A percentile compares a stretch with the other conserved stretches of the same genome.
Conservation (phyloP, 2,888 invertebrate species). For the Hirudinaria manillensis region DNA sequence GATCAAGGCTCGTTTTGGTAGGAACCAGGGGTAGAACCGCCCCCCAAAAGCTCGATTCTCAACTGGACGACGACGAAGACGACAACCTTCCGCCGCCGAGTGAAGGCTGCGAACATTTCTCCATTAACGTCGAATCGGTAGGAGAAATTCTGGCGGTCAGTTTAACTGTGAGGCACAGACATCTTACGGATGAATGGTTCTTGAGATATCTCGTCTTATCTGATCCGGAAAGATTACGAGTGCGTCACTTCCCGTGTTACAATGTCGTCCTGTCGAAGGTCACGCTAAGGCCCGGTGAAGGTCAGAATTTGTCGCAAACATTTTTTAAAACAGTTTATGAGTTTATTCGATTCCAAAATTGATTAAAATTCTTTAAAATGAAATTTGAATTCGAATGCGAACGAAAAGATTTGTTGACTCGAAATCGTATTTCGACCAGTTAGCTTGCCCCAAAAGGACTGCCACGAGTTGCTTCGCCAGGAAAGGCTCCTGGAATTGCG, state of each 20-base stretch:
- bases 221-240: constrained; percentile 30
- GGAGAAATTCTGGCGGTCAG: constrained; percentile 39
- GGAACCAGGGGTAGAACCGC: constrained; percentile 38
- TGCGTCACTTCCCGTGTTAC: constrained; percentile 40
- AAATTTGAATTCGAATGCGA: background rate
- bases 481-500: constrained; percentile 39
- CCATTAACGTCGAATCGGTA: constrained; percentile 37
- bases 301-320: constrained; percentile 20
- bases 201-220: constrained; percentile 38
- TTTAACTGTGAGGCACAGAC: constrained; percentile 38
- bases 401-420: background rate
- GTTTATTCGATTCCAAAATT: background rate
- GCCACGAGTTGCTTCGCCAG: constrained; percentile 39
- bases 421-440: constrained; percentile 29
- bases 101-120: constrained; percentile 33
- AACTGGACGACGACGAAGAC: constrained; percentile 36
- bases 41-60: constrained; percentile 36
- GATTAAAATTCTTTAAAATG: background rate
- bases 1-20: constrained; percentile 11
- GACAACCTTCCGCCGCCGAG: constrained; percentile 4
- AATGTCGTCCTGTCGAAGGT: constrained; percentile 38
- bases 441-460: constrained; percentile 38
- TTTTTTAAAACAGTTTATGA: background rate
- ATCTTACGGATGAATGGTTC: constrained; percentile 40
- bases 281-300: constrained; percentile 39